Percentiles rank a stretch among this genome's conserved stretches.
Evolutionary conservation across 2,888 invertebrate species (phyloP).

Genomic region (Blastobasis lacticolella): DNA sequence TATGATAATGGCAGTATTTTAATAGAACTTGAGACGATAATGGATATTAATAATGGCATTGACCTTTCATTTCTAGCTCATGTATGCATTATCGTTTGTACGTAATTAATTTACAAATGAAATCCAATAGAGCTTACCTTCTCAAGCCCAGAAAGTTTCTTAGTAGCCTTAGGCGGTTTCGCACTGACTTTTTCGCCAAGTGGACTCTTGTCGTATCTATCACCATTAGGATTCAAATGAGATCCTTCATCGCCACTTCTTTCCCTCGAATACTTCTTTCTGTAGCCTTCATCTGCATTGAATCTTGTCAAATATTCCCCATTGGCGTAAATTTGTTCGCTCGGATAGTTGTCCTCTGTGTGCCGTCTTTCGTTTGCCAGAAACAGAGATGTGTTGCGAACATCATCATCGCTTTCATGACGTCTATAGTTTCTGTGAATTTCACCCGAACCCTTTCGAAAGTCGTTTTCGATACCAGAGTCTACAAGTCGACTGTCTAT

Average conservation of each 20-base stretch:
- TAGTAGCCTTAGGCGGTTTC: conserved; percentile 76
- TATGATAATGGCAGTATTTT: too few relatives aligned
- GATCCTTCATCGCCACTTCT: conserved; percentile 80
- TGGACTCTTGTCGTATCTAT: conserved; percentile 73
- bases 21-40: too few relatives aligned
- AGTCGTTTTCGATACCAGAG: conserved; percentile 88
- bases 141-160: conserved; percentile 81
- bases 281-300: conserved; percentile 50
- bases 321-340: conserved; percentile 63
- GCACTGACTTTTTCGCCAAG: conserved; percentile 69
- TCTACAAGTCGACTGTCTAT: conserved; percentile 80
- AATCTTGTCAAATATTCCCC: conserved; percentile 54
- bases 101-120: background rate
- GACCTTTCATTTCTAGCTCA: background rate
- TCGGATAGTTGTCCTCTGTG: conserved; percentile 77
- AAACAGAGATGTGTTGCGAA: conserved; percentile 78
- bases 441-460: conserved; percentile 80
- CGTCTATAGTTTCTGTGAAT: conserved; percentile 49
- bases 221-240: conserved; percentile 77
- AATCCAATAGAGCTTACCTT: conserved; percentile 63
- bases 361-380: conserved; percentile 83
- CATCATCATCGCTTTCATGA: conserved; percentile 81
- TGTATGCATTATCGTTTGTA: background rate
- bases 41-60: background rate
- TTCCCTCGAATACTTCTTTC: conserved; percentile 60